Percentiles rank a stretch among this genome's conserved stretches.
These are phyloP conservation scores for Chrosomus eos DNA, from an alignment of 2,797 vertebrate genomes.

Conservation along the genomic window DNA sequence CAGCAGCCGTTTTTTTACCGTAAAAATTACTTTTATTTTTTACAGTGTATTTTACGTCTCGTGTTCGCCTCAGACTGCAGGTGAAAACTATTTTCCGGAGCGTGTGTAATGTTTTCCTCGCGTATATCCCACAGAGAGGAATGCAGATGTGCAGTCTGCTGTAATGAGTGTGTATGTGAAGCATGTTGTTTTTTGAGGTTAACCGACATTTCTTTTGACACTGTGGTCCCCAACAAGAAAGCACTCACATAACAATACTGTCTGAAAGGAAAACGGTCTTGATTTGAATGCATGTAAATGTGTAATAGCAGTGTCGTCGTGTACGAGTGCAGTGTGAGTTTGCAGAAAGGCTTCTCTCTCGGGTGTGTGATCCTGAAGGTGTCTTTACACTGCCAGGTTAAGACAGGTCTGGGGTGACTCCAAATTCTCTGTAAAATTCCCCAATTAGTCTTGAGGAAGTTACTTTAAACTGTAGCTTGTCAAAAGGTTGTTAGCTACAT, in stretches of 20 bases:
- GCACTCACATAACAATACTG: background rate
- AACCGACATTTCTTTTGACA: background rate
- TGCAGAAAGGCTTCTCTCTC: background rate
- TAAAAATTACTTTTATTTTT: too few relatives aligned
- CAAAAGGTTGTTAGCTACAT: background rate
- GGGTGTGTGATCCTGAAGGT: background rate
- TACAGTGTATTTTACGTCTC: too few relatives aligned
- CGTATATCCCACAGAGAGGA: constrained; percentile 9
- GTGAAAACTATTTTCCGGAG: constrained; percentile 39
- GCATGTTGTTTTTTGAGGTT: background rate
- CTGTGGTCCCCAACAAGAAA: background rate
- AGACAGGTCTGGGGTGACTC: background rate
- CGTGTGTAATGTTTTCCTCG: constrained; percentile 41
- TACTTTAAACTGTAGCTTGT: constrained; percentile 1
- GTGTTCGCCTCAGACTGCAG: constrained; percentile 30
- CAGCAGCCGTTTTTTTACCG: too few relatives aligned
- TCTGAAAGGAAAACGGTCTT: background rate
- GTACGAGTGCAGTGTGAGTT: background rate
- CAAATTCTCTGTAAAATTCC: background rate
- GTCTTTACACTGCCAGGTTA: constrained; percentile 1
- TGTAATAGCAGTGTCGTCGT: background rate
- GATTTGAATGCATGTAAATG: background rate
- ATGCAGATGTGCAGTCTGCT: background rate
- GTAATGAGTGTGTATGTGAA: constrained; percentile 6
- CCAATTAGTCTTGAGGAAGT: background rate